These are phyloP conservation scores for Nasonia oneida DNA, from an alignment of 2,888 invertebrate species.

Conservation along the genomic window DNA sequence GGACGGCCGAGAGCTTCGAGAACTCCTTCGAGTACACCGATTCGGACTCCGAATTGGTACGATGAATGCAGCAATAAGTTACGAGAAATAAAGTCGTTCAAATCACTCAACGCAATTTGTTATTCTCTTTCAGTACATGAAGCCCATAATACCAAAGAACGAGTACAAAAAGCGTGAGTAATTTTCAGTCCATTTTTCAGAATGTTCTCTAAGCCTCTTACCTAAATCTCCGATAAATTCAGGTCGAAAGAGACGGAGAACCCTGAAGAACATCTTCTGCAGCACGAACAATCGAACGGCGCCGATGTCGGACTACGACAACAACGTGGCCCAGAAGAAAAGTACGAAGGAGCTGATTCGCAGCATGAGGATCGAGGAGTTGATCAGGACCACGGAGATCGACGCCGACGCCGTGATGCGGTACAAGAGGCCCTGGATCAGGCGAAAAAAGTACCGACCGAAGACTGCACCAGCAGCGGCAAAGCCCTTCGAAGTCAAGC, in stretches of 20 bases:
- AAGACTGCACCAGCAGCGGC: conserved; percentile 50
- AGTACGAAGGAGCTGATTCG: conserved; percentile 53
- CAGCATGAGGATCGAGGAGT: conserved; percentile 57
- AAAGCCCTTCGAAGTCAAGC: conserved; percentile 17
- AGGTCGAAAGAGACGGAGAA: conserved; percentile 27
- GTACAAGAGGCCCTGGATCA: conserved; percentile 26
- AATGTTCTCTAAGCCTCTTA: background rate
- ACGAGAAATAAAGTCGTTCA: background rate
- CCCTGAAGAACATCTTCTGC: conserved; percentile 32
- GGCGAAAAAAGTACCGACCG: conserved; percentile 38
- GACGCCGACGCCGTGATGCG: conserved; percentile 17
- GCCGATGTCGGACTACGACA: conserved; percentile 20
- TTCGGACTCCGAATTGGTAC: conserved; percentile 55
- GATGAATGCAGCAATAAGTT: background rate
- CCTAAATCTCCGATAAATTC: background rate
- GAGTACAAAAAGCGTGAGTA: conserved; percentile 34
- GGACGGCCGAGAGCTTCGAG: conserved; percentile 36
- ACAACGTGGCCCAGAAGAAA: background rate
- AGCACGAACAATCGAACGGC: conserved; percentile 51
- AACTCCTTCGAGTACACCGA: conserved; percentile 53
- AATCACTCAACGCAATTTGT: background rate
- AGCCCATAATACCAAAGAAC: conserved; percentile 40
- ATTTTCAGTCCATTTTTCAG: background rate
- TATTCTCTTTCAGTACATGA: conserved; percentile 51
- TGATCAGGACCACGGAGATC: conserved; percentile 40